Evolutionary conservation across 2,888 invertebrate species (phyloP).

Genomic region (Antheraea assamensis): DNA sequence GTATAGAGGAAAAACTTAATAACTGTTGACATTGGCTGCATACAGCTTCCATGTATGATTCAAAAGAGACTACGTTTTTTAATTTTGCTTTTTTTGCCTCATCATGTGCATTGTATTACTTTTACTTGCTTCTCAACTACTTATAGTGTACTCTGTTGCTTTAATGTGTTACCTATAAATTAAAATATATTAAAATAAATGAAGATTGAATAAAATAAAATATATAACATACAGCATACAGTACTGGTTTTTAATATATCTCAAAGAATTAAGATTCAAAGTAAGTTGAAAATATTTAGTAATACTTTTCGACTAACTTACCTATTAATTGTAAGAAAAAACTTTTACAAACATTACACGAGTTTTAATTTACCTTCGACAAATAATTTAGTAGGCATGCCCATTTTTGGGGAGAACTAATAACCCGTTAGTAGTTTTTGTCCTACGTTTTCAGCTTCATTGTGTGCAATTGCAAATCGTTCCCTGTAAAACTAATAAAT

Average conservation of each 20-base stretch:
- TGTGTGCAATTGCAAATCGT: conserved; percentile 36
- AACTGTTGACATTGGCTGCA: conserved; percentile 74
- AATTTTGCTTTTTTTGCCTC: conserved; percentile 31
- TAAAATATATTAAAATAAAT: no score
- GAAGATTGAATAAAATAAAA: no score
- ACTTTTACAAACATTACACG: neutral
- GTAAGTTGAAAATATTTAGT: no score
- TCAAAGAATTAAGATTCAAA: no score
- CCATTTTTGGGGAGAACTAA: neutral
- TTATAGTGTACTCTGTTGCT: neutral
- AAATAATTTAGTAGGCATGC: neutral
- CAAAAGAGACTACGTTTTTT: conserved; percentile 26
- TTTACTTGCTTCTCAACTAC: neutral
- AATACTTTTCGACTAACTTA: no score
- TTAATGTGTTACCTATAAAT: no score
- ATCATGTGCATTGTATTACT: conserved; percentile 27
- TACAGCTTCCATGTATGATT: conserved; percentile 25
- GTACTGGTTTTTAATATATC: no score
- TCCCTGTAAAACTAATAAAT: conserved; percentile 68
- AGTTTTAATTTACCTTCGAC: neutral
- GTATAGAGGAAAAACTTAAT: conserved; percentile 61
- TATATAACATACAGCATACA: no score
- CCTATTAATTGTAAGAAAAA: no score
- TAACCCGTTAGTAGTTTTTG: conserved; percentile 12
- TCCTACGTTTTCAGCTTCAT: conserved; percentile 21